Evolutionary conservation across 2,888 invertebrate species (phyloP).

Genomic region (Nephrocerus scutellatus): DNA sequence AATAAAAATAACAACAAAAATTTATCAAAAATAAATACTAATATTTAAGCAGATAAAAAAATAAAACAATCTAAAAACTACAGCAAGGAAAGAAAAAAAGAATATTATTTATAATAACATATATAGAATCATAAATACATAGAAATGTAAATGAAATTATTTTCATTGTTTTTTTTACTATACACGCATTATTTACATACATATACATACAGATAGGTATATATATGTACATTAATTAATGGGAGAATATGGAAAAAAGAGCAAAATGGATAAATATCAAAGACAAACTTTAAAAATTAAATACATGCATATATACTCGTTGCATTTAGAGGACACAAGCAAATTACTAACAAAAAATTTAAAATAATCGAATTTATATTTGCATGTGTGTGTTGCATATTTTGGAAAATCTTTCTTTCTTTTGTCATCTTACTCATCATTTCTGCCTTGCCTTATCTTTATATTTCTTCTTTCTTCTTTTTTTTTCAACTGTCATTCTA

Average conservation of each 20-base stretch:
- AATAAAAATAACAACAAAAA: conserved; percentile 6
- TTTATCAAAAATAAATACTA: neutral
- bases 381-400: no score
- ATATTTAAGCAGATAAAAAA: conserved; percentile 20
- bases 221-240: conserved; percentile 3
- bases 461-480: no score
- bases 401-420: no score
- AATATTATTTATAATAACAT: conserved; percentile 32
- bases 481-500: no score
- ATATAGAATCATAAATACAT: conserved; percentile 24
- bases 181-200: conserved; percentile 20
- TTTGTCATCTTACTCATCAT: no score
- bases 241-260: conserved; percentile 5
- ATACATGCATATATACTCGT: conserved; percentile 35
- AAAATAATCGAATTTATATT: no score
- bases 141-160: conserved; percentile 20
- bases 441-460: no score
- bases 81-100: conserved; percentile 45
- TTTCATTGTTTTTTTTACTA: conserved; percentile 18
- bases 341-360: conserved; percentile 26
- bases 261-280: conserved; percentile 15
- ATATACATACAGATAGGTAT: conserved; percentile 14
- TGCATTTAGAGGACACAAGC: conserved; percentile 32
- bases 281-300: conserved; percentile 16
- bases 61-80: conserved; percentile 44